These are phyloP conservation scores for Crotalus tigris DNA, from an alignment of 2,113 vertebrate species.

Conservation along the genomic window DNA sequence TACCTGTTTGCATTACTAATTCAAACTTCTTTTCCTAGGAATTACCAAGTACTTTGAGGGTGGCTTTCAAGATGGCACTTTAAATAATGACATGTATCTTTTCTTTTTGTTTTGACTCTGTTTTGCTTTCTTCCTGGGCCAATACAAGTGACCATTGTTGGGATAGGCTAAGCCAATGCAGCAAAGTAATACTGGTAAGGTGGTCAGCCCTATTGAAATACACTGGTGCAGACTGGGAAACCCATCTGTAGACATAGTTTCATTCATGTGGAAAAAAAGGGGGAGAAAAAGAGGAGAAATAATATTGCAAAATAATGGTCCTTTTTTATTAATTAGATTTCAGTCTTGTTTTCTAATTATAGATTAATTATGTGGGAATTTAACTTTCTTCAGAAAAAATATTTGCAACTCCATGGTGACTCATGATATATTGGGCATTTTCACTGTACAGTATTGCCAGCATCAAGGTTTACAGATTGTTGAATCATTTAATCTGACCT, in stretches of 20 bases:
- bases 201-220: neutral
- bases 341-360: neutral
- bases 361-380: neutral
- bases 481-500: neutral
- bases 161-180: neutral
- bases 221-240: neutral
- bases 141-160: neutral
- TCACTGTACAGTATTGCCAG: neutral
- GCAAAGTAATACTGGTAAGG: neutral
- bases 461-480: neutral
- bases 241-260: neutral
- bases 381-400: neutral
- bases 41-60: neutral
- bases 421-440: neutral
- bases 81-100: neutral
- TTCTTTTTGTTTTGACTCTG: neutral
- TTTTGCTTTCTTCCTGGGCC: neutral
- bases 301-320: neutral
- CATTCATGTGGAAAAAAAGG: no score
- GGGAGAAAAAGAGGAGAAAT: neutral
- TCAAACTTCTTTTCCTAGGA: constrained; percentile 4
- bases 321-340: neutral
- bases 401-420: neutral
- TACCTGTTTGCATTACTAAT: neutral
- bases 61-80: neutral